phyloP scores from a whole-genome alignment of 1,140 invertebrate genomes.

The Scaptomyza pallida region DNA sequence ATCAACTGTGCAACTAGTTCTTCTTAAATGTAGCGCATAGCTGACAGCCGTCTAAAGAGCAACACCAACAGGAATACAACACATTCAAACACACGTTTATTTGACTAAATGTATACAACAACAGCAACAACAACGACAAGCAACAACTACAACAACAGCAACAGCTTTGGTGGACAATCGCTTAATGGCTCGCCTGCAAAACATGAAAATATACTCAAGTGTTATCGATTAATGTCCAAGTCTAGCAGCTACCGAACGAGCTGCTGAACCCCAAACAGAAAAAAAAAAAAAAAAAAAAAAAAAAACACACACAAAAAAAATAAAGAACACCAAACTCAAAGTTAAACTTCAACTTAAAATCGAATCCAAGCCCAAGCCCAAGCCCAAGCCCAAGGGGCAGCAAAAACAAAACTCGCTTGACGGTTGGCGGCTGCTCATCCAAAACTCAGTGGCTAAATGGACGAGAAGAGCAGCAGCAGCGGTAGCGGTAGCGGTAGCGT shows the following conservation, averaged over 20 bases:
- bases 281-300: background rate
- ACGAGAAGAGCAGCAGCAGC: conserved; percentile 55
- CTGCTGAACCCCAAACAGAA: conserved; percentile 45
- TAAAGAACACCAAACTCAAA: background rate
- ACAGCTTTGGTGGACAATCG: conserved; percentile 78
- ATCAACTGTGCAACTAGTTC: conserved; percentile 15
- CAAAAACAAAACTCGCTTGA: conserved; percentile 64
- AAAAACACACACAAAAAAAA: conserved; percentile 1
- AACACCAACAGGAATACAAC: conserved; percentile 12
- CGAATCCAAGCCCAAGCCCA: conserved; percentile 20
- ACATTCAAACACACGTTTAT: conserved; percentile 40
- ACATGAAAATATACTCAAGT: conserved; percentile 84
- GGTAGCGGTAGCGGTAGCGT: background rate
- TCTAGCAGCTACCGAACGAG: conserved; percentile 83
- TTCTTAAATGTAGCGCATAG: conserved; percentile 1
- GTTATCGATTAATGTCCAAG: conserved; percentile 84
- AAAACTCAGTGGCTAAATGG: conserved; percentile 80
- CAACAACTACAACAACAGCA: conserved; percentile 25
- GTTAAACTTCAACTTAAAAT: background rate
- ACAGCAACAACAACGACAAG: background rate
- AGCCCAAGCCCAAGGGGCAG: conserved; percentile 29
- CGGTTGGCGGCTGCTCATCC: conserved; percentile 66
- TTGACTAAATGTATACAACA: conserved; percentile 53
- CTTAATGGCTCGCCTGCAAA: conserved; percentile 84
- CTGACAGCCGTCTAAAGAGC: conserved; percentile 8